phyloP scores from a whole-genome alignment of 1,140 invertebrate species.

The Stenopsyche tienmushanensis region DNA sequence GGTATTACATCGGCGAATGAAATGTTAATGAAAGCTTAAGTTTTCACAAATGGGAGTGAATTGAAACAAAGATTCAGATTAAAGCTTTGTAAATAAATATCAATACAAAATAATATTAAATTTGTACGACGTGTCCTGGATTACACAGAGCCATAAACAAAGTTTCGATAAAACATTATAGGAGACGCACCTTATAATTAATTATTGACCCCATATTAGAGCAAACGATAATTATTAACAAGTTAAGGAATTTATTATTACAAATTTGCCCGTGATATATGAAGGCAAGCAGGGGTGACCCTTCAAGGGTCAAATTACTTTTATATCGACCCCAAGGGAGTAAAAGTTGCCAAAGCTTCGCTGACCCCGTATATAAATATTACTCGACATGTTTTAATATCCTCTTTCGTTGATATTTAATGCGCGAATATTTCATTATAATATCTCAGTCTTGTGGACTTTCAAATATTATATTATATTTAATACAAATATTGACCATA shows the following conservation, averaged over 20 bases:
- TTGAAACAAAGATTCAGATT: too few species aligned
- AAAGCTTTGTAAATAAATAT: too few species aligned
- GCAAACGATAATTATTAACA: not conserved
- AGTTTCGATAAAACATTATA: too few species aligned
- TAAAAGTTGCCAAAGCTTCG: not conserved
- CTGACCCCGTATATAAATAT: conserved; percentile 3
- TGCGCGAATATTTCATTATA: too few species aligned
- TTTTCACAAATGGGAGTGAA: not conserved
- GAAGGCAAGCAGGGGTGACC: not conserved
- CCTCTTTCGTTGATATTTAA: not conserved
- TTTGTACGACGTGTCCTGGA: too few species aligned
- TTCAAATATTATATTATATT: too few species aligned
- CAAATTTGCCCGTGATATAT: not conserved
- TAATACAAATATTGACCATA: too few species aligned
- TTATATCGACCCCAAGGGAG: conserved; percentile 7
- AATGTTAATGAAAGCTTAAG: not conserved
- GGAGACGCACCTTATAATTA: too few species aligned
- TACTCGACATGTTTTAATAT: not conserved
- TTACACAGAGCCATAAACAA: too few species aligned
- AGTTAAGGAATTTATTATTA: conserved; percentile 1
- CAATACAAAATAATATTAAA: too few species aligned
- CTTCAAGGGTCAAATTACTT: not conserved
- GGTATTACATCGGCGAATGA: not conserved
- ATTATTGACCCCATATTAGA: not conserved
- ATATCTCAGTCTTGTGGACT: too few species aligned